Conservation (phyloP, 2,113 vertebrate genomes). For the Bettongia penicillata region DNA sequence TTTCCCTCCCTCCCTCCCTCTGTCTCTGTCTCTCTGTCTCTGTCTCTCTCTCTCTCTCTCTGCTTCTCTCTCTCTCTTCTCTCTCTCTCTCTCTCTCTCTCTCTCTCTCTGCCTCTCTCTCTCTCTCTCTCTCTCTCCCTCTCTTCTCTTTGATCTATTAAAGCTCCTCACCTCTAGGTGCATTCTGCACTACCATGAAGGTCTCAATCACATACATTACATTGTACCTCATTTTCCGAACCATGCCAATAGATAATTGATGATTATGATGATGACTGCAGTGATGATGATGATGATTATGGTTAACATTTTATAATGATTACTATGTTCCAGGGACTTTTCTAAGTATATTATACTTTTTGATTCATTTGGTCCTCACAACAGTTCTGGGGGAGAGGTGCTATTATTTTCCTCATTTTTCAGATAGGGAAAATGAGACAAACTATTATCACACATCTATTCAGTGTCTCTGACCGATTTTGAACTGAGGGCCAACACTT, state of each 20-base stretch:
- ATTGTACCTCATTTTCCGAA: neutral
- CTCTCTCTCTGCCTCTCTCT: too few species aligned
- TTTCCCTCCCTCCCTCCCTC: too few species aligned
- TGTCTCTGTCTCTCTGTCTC: too few species aligned
- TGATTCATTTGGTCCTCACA: neutral
- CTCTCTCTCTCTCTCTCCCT: too few species aligned
- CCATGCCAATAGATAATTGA: neutral
- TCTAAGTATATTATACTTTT: rapidly evolving
- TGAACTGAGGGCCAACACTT: neutral
- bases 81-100: too few species aligned
- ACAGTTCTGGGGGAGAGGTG: neutral
- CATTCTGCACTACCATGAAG: neutral
- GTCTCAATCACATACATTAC: neutral
- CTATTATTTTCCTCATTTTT: neutral
- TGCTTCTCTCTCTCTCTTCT: too few species aligned
- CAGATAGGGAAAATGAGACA: neutral
- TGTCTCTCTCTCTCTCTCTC: too few species aligned
- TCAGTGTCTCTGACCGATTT: neutral
- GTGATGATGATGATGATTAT: neutral
- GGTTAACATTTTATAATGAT: neutral
- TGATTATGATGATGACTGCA: neutral
- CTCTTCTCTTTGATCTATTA: neutral
- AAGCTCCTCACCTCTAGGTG: neutral
- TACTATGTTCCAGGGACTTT: neutral
- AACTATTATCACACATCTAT: neutral